Evolutionary conservation across 2,113 vertebrate species (phyloP).

Genomic region (Grammomys surdaster): DNA sequence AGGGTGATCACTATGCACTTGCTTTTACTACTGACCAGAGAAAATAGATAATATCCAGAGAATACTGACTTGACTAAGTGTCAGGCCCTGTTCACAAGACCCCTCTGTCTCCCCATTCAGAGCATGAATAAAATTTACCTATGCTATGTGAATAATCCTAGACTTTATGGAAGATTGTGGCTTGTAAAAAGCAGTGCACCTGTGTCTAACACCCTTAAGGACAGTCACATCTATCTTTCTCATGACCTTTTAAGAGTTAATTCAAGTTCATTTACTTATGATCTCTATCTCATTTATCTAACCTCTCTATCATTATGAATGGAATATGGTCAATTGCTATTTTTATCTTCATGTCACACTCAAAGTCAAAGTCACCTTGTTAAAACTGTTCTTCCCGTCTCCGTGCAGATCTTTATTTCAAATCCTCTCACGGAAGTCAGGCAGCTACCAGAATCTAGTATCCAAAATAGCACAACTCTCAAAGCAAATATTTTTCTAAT

Average conservation of each 20-base stretch:
- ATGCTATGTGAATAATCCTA: neutral
- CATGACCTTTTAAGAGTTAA: neutral
- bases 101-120: neutral
- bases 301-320: constrained; percentile 21
- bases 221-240: neutral
- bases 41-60: neutral
- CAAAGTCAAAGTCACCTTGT: constrained; percentile 39
- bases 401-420: constrained; percentile 30
- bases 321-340: neutral
- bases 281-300: neutral
- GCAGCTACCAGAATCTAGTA: constrained; percentile 29
- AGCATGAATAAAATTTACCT: neutral
- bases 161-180: neutral
- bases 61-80: neutral
- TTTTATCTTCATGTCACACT: constrained; percentile 31
- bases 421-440: neutral
- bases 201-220: neutral
- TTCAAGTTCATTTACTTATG: constrained; percentile 35
- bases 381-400: neutral
- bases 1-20: neutral
- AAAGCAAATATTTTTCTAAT: neutral
- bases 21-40: neutral
- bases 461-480: neutral
- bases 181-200: neutral
- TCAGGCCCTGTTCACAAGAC: neutral